phyloP scores from a whole-genome alignment of 2,888 invertebrate genomes.

The Opisthograptis luteolata region DNA sequence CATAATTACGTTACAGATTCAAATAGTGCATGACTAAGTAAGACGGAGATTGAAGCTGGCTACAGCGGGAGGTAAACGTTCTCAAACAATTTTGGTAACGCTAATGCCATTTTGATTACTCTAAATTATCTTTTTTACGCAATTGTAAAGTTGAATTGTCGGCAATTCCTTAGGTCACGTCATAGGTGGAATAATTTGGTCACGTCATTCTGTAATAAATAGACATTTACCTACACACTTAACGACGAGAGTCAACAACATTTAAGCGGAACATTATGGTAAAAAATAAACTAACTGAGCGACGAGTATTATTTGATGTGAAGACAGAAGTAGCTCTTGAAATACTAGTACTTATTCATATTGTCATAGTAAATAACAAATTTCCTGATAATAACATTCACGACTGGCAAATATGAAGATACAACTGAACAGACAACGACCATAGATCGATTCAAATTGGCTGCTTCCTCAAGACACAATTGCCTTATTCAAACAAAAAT shows the following conservation, averaged over 20 bases:
- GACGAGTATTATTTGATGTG: neutral
- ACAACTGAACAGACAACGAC: constrained; percentile 23
- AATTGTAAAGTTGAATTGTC: constrained; percentile 45
- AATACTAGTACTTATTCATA: too few species aligned
- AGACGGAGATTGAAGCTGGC: constrained; percentile 53
- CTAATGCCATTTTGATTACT: constrained; percentile 80
- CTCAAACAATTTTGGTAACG: constrained; percentile 54
- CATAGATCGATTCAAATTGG: constrained; percentile 60
- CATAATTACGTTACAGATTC: constrained; percentile 33
- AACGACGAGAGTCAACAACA: constrained; percentile 41
- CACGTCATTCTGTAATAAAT: constrained; percentile 52
- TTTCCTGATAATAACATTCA: neutral
- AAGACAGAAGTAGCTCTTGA: neutral
- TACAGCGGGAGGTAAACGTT: constrained; percentile 48
- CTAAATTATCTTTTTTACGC: constrained; percentile 68
- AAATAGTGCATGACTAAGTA: constrained; percentile 58
- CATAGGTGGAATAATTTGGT: constrained; percentile 43
- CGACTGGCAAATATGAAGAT: constrained; percentile 1
- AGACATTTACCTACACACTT: constrained; percentile 53
- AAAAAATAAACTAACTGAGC: constrained; percentile 42
- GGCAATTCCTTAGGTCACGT: constrained; percentile 57
- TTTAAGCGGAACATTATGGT: constrained; percentile 35
- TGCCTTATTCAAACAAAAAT: constrained; percentile 66
- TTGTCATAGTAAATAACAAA: too few species aligned
- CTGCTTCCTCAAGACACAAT: constrained; percentile 70